Base-by-base conservation (phyloP, 1,140 invertebrate genomes). In the Leptinotarsa defecta region DNA sequence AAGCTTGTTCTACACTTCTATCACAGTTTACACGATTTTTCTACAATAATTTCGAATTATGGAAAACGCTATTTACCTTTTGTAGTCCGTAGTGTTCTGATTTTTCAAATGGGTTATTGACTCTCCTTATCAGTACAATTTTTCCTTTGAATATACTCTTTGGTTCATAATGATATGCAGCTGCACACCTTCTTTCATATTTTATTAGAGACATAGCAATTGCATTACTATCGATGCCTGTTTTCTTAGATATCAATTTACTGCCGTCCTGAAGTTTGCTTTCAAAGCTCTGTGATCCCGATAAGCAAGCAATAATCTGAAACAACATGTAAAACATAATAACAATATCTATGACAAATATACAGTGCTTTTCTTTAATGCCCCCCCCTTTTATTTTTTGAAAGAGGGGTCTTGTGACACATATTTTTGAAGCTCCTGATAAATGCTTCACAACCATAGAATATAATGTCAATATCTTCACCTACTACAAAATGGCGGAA, bases 51-150 rank as follows among this genome's bases (percentile, higher is more conserved):
- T 34, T 8, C 1, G 34, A 34, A 34, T 34, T 8, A 6, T 8
- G 8, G 2, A 34, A 34, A 34, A 34, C 0, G 34, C 34, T 34
- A 6, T 34, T 27, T 74, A 77, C 76, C 71, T 75, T 48, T 63
- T 75, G 70, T 19, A 75, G 49, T 17, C 64, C 70, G 49, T 78
- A 78, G 57, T 78, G 71, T 20, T 69, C 69, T 6, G 64, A 62
- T 2, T 61, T 20, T 3, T 57, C 20, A 6, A 49, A 19, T 34
- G 27, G 13, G 43, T 73, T 67, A 1, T 75, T 48, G 3, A 22
- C 27, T 24, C 74, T 27, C 24, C 71, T 69, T n/a, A 78, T n/a
- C 19, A 78, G 67, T n/a, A 48, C 43, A 22, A 73, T 65, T 70
- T 49, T 20, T 27, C 77, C 77, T 6, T 62, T 27, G 52, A 75